These are phyloP conservation scores for Anthoscopus minutus DNA, from an alignment of 2,113 vertebrate genomes.

Conservation along the genomic window DNA sequence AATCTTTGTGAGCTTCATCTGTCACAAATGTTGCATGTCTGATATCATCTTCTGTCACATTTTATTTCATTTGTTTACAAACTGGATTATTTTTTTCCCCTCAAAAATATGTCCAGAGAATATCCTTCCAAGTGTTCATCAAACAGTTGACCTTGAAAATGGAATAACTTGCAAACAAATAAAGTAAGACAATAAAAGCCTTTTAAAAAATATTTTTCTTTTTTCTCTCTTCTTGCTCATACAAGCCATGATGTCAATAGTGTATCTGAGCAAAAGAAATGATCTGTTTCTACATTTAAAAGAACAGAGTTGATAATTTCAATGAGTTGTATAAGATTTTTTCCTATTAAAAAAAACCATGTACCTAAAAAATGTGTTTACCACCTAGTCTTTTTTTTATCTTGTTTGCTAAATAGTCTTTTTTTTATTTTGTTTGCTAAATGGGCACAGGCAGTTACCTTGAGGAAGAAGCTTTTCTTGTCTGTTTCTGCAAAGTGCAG, in stretches of 20 bases:
- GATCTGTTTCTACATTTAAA: neutral
- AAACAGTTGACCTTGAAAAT: slow-evolving; percentile 41
- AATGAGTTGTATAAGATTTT: neutral
- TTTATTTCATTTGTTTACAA: slow-evolving; percentile 55
- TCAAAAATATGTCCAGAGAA: slow-evolving; percentile 38
- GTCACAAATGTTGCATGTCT: slow-evolving; percentile 48
- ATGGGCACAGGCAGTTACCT: neutral
- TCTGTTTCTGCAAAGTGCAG: neutral
- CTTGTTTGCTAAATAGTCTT: no score
- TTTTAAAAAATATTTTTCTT: neutral
- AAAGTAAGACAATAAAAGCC: neutral
- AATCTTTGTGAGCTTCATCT: slow-evolving; percentile 44
- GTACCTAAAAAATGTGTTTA: neutral
- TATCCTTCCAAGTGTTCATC: slow-evolving; percentile 23
- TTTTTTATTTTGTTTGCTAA: neutral
- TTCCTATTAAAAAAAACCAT: neutral
- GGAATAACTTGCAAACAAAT: neutral
- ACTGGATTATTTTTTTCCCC: neutral
- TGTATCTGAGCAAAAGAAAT: neutral
- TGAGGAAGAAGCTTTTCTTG: neutral
- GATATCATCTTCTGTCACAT: slow-evolving; percentile 52
- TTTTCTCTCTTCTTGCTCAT: neutral
- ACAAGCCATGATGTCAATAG: neutral
- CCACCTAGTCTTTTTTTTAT: neutral
- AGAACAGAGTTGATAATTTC: neutral